Evolutionary conservation across 1,140 invertebrate genomes (phyloP).

Genomic region (Arion vulgaris): DNA sequence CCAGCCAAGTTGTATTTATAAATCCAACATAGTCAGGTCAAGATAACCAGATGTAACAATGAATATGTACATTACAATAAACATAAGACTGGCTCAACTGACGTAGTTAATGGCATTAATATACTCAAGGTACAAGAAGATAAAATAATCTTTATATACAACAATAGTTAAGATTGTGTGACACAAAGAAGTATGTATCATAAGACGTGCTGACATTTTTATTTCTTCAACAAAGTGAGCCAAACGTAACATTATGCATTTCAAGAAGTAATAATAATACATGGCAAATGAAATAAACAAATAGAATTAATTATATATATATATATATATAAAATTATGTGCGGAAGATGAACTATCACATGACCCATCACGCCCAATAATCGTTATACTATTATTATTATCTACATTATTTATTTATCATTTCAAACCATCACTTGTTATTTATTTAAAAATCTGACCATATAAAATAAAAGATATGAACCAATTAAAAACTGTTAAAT

Average conservation of each 20-base stretch:
- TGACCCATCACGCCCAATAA: slow-evolving; percentile 25
- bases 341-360: slow-evolving; percentile 35
- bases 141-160: neutral
- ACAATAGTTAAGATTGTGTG: neutral
- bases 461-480: neutral
- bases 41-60: no score
- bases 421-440: neutral
- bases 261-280: neutral
- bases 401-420: slow-evolving; percentile 2
- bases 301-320: slow-evolving; percentile 1
- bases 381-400: neutral
- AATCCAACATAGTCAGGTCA: no score
- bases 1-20: no score
- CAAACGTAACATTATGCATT: slow-evolving; percentile 17
- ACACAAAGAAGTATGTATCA: neutral
- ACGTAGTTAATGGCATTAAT: slow-evolving; percentile 10
- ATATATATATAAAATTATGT: slow-evolving; percentile 25
- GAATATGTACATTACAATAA: neutral
- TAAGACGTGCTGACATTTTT: neutral
- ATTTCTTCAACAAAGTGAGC: neutral
- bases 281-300: neutral
- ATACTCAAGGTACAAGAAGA: neutral
- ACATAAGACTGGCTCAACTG: slow-evolving; percentile 16
- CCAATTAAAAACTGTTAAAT: slow-evolving; percentile 1
- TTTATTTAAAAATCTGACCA: slow-evolving; percentile 9